phyloP scores from a whole-genome alignment of 2,888 invertebrate species.

The Drosophila diplacantha region DNA sequence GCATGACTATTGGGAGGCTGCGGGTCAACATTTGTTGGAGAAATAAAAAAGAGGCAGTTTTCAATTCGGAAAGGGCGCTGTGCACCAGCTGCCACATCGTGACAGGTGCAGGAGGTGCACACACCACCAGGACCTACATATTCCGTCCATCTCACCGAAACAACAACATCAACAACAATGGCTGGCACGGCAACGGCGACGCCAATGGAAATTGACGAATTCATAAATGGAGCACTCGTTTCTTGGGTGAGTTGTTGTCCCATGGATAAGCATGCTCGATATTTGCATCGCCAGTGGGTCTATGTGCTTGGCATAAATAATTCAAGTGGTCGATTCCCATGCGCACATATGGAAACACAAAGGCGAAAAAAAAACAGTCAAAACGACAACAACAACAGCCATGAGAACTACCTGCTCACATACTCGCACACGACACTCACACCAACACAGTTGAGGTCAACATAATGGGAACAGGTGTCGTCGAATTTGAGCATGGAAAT shows the following conservation, averaged over 20 bases:
- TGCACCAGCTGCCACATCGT: constrained; percentile 20
- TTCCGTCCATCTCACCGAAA: constrained; percentile 19
- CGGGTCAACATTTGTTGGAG: constrained; percentile 12
- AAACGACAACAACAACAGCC: constrained; percentile 15
- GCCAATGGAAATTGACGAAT: constrained; percentile 88
- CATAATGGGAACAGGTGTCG: constrained; percentile 8
- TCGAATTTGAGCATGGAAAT: neutral
- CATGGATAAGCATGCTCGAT: constrained; percentile 54
- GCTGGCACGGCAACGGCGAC: constrained; percentile 74
- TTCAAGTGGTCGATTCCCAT: constrained; percentile 52
- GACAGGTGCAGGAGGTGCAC: constrained; percentile 54
- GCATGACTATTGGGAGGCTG: constrained; percentile 52
- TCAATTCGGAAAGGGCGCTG: constrained; percentile 8
- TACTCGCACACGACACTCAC: constrained; percentile 1
- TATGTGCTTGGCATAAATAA: constrained; percentile 59
- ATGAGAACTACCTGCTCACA: constrained; percentile 34
- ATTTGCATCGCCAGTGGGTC: constrained; percentile 42
- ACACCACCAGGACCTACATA: constrained; percentile 33
- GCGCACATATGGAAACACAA: constrained; percentile 22
- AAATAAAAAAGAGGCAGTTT: constrained; percentile 14
- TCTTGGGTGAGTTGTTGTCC: constrained; percentile 88
- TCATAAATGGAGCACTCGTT: constrained; percentile 89
- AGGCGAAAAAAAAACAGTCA: constrained; percentile 8
- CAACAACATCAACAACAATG: constrained; percentile 51
- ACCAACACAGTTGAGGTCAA: constrained; percentile 9